Percentiles rank a stretch among this genome's conserved stretches.
Evolutionary conservation across 2,797 vertebrate species (phyloP).

Genomic region (Oophaga sylvatica): DNA sequence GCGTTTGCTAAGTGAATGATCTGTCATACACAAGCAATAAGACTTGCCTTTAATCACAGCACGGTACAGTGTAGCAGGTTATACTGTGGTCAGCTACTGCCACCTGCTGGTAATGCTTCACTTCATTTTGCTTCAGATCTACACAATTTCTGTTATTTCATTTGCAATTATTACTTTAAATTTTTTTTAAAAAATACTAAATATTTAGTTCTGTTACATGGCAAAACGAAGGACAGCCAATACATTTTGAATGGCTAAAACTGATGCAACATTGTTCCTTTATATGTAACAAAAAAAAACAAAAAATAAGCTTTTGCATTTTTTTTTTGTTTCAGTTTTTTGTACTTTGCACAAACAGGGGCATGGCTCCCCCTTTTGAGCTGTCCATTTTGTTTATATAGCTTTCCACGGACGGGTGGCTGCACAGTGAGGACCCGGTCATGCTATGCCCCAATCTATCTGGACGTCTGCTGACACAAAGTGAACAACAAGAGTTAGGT

Average conservation of each 20-base stretch:
- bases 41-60: not conserved
- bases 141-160: not conserved
- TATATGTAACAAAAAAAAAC: not conserved
- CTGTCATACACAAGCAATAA: not conserved
- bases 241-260: not conserved
- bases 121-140: not conserved
- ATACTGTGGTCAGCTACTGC: conserved; percentile 66
- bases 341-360: no score
- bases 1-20: not conserved
- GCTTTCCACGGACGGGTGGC: no score
- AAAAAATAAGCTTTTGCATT: no score
- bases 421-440: no score
- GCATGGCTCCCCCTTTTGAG: no score
- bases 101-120: conserved; percentile 65
- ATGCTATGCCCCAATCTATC: no score
- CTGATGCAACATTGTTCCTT: not conserved
- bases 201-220: not conserved
- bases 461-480: no score
- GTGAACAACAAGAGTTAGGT: no score
- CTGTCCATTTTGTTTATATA: no score
- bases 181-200: not conserved
- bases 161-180: not conserved
- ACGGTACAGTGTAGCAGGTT: not conserved
- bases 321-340: no score
- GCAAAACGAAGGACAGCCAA: not conserved